Evolutionary conservation across 2,113 vertebrate species (phyloP), one percentile per base, ranked within the genome.

Genomic region (Entosphenus tridentatus): DNA sequence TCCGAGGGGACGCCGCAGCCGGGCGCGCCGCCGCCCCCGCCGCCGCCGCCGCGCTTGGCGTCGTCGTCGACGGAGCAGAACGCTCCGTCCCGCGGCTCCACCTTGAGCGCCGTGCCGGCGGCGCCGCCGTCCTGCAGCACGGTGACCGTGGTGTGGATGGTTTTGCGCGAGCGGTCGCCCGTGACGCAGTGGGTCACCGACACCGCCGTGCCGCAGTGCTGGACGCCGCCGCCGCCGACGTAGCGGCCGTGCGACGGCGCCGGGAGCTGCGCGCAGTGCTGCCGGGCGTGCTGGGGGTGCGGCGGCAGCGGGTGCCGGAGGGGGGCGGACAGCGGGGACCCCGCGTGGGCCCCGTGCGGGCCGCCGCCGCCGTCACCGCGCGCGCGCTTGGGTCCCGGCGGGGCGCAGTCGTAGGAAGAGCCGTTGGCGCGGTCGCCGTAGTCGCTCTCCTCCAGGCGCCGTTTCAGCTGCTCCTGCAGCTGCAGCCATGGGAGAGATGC

Each of bases 101-200:
- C 59, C n/a, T n/a, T 18, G n/a, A 18, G 14, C 18, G 59, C 59
- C 10, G 59, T 10, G 18, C 14, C 59, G 14, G 10, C 59, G 14
- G 10, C 18, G 18, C 59, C 59, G 10, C 59, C 59, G 9, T 65
- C 59, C 18, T 18, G 59, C 18, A 16, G 59, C 59, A 65, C 59
- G 59, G 59, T 65, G 14, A 65, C 59, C 9, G 59, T 65, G 8
- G 59, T 65, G 59, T 65, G 59, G 18, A 65, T 65, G 59, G 59
- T 65, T 65, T 65, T n/a, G 14, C 59, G 14, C n/a, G 59, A 18
- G n/a, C 18, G 59, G 59, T 65, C 18, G 59, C n/a, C 59, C n/a
- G 59, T 18, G 10, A 65, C 18, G 59, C 59, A 18, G 10, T 65
- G 59, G 8, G 59, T 65, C 59, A 65, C 59, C n/a, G 59, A 65